phyloP scores from a whole-genome alignment of 1,140 invertebrate genomes.

The Cyrtorhinus lividipennis region DNA sequence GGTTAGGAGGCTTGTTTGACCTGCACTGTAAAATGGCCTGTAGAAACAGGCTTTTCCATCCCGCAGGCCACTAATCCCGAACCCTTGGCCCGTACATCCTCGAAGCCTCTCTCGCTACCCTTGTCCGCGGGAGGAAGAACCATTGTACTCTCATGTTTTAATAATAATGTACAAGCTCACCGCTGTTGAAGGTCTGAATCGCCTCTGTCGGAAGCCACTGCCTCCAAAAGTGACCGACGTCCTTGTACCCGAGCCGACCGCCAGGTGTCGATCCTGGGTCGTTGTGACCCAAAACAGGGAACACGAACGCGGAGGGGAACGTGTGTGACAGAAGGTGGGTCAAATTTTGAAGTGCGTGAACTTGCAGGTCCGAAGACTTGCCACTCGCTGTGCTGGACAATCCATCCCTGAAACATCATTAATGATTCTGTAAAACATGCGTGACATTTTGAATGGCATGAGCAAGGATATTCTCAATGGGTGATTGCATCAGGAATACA shows the following conservation, averaged over 20 bases:
- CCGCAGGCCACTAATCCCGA: no score
- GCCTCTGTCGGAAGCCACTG: slow-evolving; percentile 68
- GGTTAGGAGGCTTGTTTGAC: no score
- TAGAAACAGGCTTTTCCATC: no score
- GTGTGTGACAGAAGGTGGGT: slow-evolving; percentile 58
- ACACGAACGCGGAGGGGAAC: slow-evolving; percentile 66
- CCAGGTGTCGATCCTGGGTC: slow-evolving; percentile 43
- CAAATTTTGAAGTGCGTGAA: slow-evolving; percentile 56
- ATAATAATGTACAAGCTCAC: slow-evolving; percentile 33
- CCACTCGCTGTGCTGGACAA: slow-evolving; percentile 41
- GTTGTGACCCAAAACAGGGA: slow-evolving; percentile 65
- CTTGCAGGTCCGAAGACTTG: slow-evolving; percentile 43
- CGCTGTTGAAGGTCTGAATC: slow-evolving; percentile 56
- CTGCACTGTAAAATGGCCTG: no score
- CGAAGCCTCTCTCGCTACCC: no score
- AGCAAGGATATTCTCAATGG: no score
- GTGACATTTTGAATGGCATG: no score
- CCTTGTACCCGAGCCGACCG: slow-evolving; percentile 31
- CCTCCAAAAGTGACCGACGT: slow-evolving; percentile 56
- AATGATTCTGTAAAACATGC: neutral
- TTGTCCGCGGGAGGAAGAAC: no score
- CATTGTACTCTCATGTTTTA: no score
- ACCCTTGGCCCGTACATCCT: no score
- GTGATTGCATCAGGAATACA: no score
- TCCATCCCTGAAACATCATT: slow-evolving; percentile 40